Evolutionary conservation across 2,797 vertebrate species (phyloP), one percentile per base, ranked within the genome.

Genomic region (Acanthurus lineatus): DNA sequence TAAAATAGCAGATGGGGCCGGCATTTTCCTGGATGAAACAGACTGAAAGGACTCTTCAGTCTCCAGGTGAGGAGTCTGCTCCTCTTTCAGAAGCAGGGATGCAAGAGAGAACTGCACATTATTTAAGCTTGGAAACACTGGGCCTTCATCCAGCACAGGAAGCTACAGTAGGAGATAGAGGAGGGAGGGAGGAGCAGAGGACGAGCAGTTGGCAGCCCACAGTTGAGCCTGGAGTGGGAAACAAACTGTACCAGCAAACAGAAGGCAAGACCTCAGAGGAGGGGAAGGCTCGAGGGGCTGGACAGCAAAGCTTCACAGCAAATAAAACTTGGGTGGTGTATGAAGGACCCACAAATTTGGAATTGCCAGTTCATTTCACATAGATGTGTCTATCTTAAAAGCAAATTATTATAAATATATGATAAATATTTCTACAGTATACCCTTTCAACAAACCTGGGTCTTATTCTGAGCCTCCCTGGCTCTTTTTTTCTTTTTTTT

Each of bases 191-290:
- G 69, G 84, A 76, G 66, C 77, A 79, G 84, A 88, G 86, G 83
- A 73, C 64, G 84, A 88, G 84, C 80, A 87, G 84, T 91, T 93
- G 91, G 93, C 90, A 91, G 89, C 84, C 28, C 22, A 42, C 71
- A 62, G 83, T 81, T 42, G 86, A 86, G 90, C 86, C 83, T 80
- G 85, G 75, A 92, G 85, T 80, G 75, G 73, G 89, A 91, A 85
- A 84, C 91, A 93, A 93, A 92, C 88, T 92, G 90, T 90, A 90
- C 83, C 79, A 84, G 86, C 68, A 89, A 94, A 94, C 94, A 94
- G 93, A 94, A 93, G 94, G 92, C 91, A 83, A 74, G 79, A 89
- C 87, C 73, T 86, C 58, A 59, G 88, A 89, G 90, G 91, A 85
- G 82, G 72, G 74, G 66, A 63, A 70, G 79, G 79, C 83, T 87